These are phyloP conservation scores for Syngnathus floridae DNA, from an alignment of 2,113 vertebrate species.

Conservation along the genomic window DNA sequence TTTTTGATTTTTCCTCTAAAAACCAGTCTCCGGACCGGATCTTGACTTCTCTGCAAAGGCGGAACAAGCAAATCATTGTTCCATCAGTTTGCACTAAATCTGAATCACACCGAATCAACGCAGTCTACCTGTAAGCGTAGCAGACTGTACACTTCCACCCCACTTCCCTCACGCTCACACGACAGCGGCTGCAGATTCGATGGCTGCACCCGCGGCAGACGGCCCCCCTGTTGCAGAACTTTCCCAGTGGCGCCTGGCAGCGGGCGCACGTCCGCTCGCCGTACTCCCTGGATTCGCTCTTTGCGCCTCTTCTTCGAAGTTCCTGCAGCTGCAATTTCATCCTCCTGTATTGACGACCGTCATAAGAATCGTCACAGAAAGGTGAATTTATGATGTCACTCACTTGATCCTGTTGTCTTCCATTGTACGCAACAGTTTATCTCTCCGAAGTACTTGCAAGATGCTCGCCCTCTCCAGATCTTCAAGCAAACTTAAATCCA, in stretches of 20 bases:
- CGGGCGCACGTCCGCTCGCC: conserved; percentile 76
- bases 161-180: conserved; percentile 54
- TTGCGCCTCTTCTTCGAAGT: conserved; percentile 68
- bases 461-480: conserved; percentile 75
- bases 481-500: conserved; percentile 76
- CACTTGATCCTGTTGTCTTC: conserved; percentile 87
- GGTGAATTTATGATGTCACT: neutral
- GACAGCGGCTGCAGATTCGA: conserved; percentile 79
- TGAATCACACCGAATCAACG: too few species aligned
- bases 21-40: conserved; percentile 91
- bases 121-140: conserved; percentile 75
- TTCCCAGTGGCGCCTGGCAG: conserved; percentile 76
- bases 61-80: neutral
- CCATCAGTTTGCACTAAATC: too few species aligned
- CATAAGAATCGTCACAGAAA: too few species aligned
- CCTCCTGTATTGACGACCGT: conserved; percentile 62
- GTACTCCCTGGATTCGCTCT: conserved; percentile 53
- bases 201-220: conserved; percentile 88
- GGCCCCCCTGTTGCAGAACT: conserved; percentile 75
- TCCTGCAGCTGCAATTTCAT: conserved; percentile 80
- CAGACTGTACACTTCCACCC: conserved; percentile 86
- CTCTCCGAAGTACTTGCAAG: conserved; percentile 82
- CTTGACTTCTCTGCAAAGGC: conserved; percentile 77
- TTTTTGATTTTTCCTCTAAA: conserved; percentile 82
- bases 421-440: conserved; percentile 70